Evolutionary conservation across 2,888 invertebrate genomes (phyloP).

Genomic region (Hermodice carunculata): DNA sequence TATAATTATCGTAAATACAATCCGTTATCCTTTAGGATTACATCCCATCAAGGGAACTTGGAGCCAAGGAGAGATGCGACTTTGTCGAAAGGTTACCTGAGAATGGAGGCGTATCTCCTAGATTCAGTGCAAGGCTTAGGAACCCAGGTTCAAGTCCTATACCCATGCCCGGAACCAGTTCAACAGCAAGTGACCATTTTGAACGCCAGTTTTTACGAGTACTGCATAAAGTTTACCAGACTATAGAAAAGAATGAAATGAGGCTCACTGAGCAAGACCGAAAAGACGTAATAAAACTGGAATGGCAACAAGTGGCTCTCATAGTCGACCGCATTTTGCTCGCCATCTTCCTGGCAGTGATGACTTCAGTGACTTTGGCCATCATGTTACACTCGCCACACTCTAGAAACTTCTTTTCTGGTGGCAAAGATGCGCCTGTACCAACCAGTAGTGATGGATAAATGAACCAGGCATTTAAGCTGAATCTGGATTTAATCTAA

Average conservation of each 20-base stretch:
- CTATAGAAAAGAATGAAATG: slow-evolving; percentile 83
- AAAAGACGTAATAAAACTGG: slow-evolving; percentile 83
- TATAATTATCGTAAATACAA: too few species aligned
- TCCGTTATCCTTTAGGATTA: slow-evolving; percentile 48
- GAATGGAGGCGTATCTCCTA: slow-evolving; percentile 55
- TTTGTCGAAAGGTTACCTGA: slow-evolving; percentile 45
- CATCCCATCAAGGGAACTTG: slow-evolving; percentile 39
- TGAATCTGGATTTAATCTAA: too few species aligned
- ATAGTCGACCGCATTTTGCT: slow-evolving; percentile 79
- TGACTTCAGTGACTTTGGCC: slow-evolving; percentile 70
- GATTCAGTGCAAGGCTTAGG: slow-evolving; percentile 45
- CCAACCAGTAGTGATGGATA: too few species aligned
- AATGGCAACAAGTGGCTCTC: slow-evolving; percentile 82
- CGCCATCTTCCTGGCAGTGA: slow-evolving; percentile 71
- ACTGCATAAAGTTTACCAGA: slow-evolving; percentile 79
- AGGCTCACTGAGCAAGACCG: slow-evolving; percentile 84
- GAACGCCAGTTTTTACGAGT: slow-evolving; percentile 79
- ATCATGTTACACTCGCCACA: slow-evolving; percentile 69
- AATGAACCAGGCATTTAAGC: too few species aligned
- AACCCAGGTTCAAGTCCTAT: slow-evolving; percentile 25
- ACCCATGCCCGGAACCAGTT: background rate
- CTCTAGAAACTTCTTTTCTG: slow-evolving; percentile 45
- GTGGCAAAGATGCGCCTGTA: background rate
- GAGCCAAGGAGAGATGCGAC: too few species aligned
- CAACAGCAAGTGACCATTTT: slow-evolving; percentile 66